Evolutionary conservation across 2,797 vertebrate genomes (phyloP), one percentile per base, ranked within the genome.

Genomic region (Amphiprion clarkii): DNA sequence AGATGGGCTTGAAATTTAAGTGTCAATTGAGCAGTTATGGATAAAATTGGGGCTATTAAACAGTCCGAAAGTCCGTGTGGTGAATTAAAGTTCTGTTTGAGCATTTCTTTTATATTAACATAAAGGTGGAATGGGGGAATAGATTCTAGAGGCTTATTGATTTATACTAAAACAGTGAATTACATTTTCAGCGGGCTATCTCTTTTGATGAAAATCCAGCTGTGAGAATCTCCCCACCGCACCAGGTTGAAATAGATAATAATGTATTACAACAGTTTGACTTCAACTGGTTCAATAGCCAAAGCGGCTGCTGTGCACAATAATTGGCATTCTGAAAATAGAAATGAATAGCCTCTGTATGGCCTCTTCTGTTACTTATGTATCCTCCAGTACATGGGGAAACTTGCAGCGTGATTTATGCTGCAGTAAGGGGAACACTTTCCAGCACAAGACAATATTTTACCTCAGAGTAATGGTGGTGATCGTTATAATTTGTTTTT

Each of bases 81-180:
- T 81, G 86, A 88, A 93, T 92, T 91, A 89, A 92, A 89, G 81
- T 89, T 89, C 83, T 89, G 86, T 91, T 85, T 86, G 84, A 87
- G 79, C 88, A 87, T 93, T 89, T 91, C 74, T 92, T 92, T 90
- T 83, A 87, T 87, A 90, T 94, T 93, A 93, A 86, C 90, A 92
- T 92, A 91, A 93, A 92, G 87, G 88, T 92, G 82, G 85, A 88
- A 87, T 82, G 84, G 71, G 88, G 88, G 85, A 86, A 89, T 89
- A 82, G 90, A 89, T 87, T 89, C 82, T 83, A 75, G 81, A 84
- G 86, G 71, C 71, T 83, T 93, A 94, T 93, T 93, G 92, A 94
- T 94, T 93, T 88, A 91, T 89, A 92, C 85, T 89, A 91, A 94
- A 91, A 91, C 87, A 91, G 88, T 92, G 91, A 90, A 93, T 94